Evolutionary conservation across 2,113 vertebrate genomes (phyloP).

Genomic region (Pelusios castaneus): DNA sequence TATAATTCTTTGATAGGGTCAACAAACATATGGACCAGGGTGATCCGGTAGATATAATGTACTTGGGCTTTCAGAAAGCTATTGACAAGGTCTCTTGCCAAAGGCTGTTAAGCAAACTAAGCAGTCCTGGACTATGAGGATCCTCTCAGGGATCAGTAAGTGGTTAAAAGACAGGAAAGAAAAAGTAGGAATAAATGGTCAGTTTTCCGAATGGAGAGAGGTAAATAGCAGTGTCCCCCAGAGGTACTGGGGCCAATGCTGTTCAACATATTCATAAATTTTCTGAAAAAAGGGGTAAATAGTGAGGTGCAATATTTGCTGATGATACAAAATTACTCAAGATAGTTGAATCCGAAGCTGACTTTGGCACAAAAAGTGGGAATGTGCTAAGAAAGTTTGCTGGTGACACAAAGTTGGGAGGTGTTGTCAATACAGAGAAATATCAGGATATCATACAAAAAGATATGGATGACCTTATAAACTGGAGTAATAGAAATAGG

Average conservation of each 20-base stretch:
- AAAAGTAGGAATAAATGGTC: not conserved
- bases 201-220: not conserved
- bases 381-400: too few relatives aligned
- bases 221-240: not conserved
- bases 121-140: too few relatives aligned
- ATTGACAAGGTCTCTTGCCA: not conserved
- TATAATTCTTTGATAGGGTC: not conserved
- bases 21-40: not conserved
- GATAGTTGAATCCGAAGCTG: too few relatives aligned
- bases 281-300: not conserved
- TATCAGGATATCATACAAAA: too few relatives aligned
- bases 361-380: not conserved
- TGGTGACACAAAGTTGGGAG: too few relatives aligned
- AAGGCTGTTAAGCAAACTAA: too few relatives aligned
- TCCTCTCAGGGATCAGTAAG: too few relatives aligned
- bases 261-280: not conserved
- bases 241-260: not conserved
- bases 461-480: too few relatives aligned
- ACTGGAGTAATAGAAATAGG: too few relatives aligned
- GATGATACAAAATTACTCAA: too few relatives aligned
- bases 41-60: not conserved
- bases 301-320: too few relatives aligned
- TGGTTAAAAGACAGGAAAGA: not conserved
- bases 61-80: not conserved
- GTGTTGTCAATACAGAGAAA: too few relatives aligned